These are phyloP conservation scores for Tigriopus japonicus DNA, from an alignment of 1,140 invertebrate genomes.

Conservation along the genomic window DNA sequence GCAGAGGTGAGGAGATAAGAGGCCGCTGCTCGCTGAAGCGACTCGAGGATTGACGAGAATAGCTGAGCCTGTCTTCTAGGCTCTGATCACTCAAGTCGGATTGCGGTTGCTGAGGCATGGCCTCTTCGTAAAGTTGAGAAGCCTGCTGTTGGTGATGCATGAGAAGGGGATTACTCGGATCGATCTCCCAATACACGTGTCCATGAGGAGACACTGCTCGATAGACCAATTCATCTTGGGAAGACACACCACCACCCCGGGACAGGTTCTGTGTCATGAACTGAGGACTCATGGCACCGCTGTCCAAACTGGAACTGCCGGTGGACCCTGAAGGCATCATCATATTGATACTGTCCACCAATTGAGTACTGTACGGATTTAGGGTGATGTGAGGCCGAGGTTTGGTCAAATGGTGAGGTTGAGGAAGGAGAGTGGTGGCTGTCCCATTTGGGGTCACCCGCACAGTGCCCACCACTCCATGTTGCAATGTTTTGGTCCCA, in stretches of 20 bases:
- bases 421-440: too few relatives aligned
- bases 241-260: neutral
- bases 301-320: neutral
- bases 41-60: neutral
- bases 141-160: conserved; percentile 5
- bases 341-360: conserved; percentile 14
- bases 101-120: neutral
- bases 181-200: conserved; percentile 15
- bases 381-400: conserved; percentile 10
- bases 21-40: neutral
- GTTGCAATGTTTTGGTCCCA: too few relatives aligned
- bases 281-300: conserved; percentile 7
- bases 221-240: conserved; percentile 12
- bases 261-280: neutral
- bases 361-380: conserved; percentile 13
- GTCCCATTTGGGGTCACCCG: too few relatives aligned
- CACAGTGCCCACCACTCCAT: too few relatives aligned
- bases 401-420: neutral
- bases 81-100: too few relatives aligned
- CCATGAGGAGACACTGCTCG: conserved; percentile 10
- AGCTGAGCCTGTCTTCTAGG: too few relatives aligned
- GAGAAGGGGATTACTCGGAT: neutral
- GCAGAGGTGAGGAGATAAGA: neutral
- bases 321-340: conserved; percentile 9
- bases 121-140: neutral